Evolutionary conservation across 2,113 vertebrate species (phyloP).

Genomic region (Bagarius yarrelli): DNA sequence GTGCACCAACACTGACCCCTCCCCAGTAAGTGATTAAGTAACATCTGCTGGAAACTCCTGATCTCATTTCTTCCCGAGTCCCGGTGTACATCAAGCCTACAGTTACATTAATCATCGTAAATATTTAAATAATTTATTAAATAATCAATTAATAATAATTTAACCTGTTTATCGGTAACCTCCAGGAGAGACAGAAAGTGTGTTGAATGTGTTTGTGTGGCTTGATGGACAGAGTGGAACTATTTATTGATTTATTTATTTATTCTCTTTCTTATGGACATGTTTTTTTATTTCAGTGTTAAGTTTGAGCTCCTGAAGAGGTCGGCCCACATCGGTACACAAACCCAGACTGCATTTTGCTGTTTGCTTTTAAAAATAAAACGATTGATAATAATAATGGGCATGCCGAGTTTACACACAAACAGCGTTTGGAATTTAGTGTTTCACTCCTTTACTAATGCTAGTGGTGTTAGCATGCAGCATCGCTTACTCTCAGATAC

Average conservation of each 20-base stretch:
- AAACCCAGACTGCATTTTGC: conserved; percentile 56
- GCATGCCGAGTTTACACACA: conserved; percentile 28
- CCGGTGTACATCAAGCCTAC: conserved; percentile 2
- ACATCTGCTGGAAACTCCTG: conserved; percentile 3
- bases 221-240: not conserved
- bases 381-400: not conserved
- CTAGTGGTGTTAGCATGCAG: conserved; percentile 44
- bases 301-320: conserved; percentile 62
- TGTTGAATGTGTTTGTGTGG: not conserved
- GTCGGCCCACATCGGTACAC: conserved; percentile 57
- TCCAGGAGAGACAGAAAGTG: not conserved
- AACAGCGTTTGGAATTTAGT: not conserved
- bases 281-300: conserved; percentile 65
- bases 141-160: not conserved
- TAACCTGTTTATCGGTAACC: not conserved
- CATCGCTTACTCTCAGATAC: not conserved
- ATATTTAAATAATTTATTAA: not conserved
- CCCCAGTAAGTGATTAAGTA: not conserved
- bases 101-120: not conserved
- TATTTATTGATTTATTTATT: not conserved
- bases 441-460: conserved; percentile 26
- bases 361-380: conserved; percentile 48
- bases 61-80: not conserved
- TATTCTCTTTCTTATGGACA: conserved; percentile 8
- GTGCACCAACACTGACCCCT: not conserved